Evolutionary conservation across 1,140 invertebrate genomes (phyloP).

Genomic region (Trinorchestia longiramus): DNA sequence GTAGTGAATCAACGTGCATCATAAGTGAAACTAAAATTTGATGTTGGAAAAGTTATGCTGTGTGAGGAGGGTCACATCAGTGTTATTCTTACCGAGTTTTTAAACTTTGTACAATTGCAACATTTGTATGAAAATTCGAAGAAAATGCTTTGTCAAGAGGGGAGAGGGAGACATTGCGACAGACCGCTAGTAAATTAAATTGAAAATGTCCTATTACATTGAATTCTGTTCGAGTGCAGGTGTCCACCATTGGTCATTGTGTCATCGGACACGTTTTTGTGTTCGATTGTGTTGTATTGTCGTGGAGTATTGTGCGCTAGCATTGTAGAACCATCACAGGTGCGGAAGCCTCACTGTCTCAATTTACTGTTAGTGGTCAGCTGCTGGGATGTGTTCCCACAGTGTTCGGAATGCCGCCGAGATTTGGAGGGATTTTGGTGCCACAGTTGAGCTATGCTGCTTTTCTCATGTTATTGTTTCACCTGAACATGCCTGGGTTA

Average conservation of each 20-base stretch:
- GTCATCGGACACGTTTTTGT: neutral
- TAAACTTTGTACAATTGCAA: no score
- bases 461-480: neutral
- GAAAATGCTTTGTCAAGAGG: no score
- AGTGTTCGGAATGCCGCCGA: neutral
- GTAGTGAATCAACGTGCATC: no score
- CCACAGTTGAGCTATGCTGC: neutral
- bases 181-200: no score
- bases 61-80: no score
- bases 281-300: neutral
- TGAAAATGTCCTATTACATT: neutral
- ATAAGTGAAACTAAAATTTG: no score
- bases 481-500: neutral
- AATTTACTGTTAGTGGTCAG: conserved; percentile 28
- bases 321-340: neutral
- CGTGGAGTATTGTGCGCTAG: neutral
- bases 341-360: neutral
- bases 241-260: conserved; percentile 17
- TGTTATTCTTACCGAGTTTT: no score
- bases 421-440: neutral
- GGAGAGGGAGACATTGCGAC: no score
- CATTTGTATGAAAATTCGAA: no score
- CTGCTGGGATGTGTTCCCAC: neutral
- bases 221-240: neutral
- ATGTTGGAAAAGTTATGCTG: no score